Evolutionary conservation across 30 jellyfish, hydroid and myxozoan genomes (phyloP), one percentile per base, ranked within the genome.

Genomic region (Aurelia coerulea): DNA sequence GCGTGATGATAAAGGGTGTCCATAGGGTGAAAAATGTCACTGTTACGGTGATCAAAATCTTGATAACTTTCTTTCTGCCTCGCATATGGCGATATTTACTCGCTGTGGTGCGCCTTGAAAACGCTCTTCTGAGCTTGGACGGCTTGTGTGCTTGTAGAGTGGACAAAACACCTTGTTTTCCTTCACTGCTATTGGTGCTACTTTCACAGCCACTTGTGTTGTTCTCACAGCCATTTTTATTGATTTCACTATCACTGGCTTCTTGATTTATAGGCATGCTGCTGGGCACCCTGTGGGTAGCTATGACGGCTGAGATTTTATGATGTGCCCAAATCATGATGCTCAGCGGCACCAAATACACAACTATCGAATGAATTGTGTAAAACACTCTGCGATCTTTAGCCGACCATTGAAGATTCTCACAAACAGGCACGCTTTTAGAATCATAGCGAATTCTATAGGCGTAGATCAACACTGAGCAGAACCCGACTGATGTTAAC

Each of bases 1-100:
- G 96, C 4, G 69, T 65, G 31, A 87, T 81, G 58, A 93, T 83
- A 73, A 93, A 93, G 52, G 98, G 98, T 72, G 98, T 93, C 98
- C 98, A 93, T 62, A 93, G 49, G 1, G 80, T 64, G 80, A 93
- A 80, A 65, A 93, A 93, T 50, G 87, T 85, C 17, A 79, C 75
- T 15, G 97, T 93, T 2, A 93, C 98, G 37, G 90, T 91, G 65
- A 93, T 65, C 29, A 93, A 72, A 5, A 93, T 94, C 67, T 79
- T 82, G 63, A 93, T 85, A 13, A 93, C 90, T 31, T 84, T 88
- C 63, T 65, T 79, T 18, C 96, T 33, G 42, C 92, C 81, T 4
- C 88, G 96, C 71, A 88, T 42, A 18, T 51, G 68, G 18, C 56
- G 73, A 79, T 66, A 81, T 52, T 60, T 81, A 59, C 86, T 73